These are phyloP conservation scores for Lucilia cuprina DNA, from an alignment of 1,140 invertebrate genomes.

Conservation along the genomic window DNA sequence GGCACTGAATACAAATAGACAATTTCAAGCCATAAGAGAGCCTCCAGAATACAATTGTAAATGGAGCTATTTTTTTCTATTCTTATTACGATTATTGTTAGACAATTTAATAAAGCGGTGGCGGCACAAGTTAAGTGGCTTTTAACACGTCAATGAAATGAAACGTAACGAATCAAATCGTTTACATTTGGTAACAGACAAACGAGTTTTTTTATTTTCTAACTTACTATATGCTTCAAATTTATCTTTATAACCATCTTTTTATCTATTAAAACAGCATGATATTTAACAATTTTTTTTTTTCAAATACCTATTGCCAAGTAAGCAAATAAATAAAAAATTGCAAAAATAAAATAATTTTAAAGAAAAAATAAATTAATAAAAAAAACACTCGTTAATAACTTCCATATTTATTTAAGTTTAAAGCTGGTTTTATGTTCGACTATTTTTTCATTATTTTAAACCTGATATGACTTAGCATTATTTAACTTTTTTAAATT, in stretches of 20 bases:
- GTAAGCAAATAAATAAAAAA: too few relatives aligned
- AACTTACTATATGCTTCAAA: background rate
- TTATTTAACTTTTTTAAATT: constrained; percentile 2
- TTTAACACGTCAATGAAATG: constrained; percentile 11
- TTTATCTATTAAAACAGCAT: background rate
- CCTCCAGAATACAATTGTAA: background rate
- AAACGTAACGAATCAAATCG: background rate
- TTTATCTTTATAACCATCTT: too few relatives aligned
- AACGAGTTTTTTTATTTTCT: background rate
- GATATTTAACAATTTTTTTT: background rate
- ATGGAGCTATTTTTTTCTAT: background rate
- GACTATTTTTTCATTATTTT: background rate
- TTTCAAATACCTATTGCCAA: background rate
- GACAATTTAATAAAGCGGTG: constrained; percentile 14
- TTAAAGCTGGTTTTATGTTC: background rate
- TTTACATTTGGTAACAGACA: background rate
- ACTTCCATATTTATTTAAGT: constrained; percentile 14
- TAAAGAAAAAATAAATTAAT: too few relatives aligned
- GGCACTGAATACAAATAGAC: background rate
- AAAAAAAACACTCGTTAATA: background rate
- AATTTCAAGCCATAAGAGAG: constrained; percentile 1
- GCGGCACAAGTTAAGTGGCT: constrained; percentile 9
- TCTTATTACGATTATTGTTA: background rate
- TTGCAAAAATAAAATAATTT: too few relatives aligned
- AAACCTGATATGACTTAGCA: background rate